Evolutionary conservation across 2,888 invertebrate species (phyloP), one percentile per base, ranked within the genome.

Genomic region (Pachliopta kotzebuea): DNA sequence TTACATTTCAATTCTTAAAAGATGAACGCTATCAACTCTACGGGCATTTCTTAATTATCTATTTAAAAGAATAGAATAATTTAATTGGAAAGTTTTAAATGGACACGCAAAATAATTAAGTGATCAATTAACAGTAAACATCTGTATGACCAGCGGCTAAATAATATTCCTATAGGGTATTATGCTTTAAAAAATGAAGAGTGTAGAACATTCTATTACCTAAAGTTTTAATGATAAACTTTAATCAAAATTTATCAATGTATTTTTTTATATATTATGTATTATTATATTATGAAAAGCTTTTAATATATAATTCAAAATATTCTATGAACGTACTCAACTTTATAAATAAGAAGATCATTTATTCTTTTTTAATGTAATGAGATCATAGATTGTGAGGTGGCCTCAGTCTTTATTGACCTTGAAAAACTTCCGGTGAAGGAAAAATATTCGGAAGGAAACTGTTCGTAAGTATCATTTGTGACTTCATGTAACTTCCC

Each of bases 71-170:
- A 88, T 86, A 86, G 84, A 83, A 80, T 71, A 76, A 77, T 86
- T 89, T 86, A 88, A 89, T 88, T 89, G 85, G 85, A 82, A 81
- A 81, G 79, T 86, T 85, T 85, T 83, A 81, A 83, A 80, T 72
- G 78, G 79, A 87, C 87, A 88, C 81, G 86, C 87, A 82, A 89
- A 88, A 88, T 89, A 88, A 89, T 89, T 86, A 88, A 88, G 88
- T 84, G 86, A 85, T 89, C 87, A 88, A 90, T 90, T 90, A 88
- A 86, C 72, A 45, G 78, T 82, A 86, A 84, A 85, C 78, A 80
- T 58, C 58, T 81, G 70, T 78, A 79, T 73, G 73, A 68, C 61
- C 62, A 62, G 63, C 56, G 62, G 61, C 64, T 50, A 64, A 56
- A 58, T 49, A 58, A 64, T 60, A 52, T 50, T 52, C 45, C 17